Evolutionary conservation across 1,140 invertebrate species (phyloP).

Genomic region (Lysiphlebus fabarum): DNA sequence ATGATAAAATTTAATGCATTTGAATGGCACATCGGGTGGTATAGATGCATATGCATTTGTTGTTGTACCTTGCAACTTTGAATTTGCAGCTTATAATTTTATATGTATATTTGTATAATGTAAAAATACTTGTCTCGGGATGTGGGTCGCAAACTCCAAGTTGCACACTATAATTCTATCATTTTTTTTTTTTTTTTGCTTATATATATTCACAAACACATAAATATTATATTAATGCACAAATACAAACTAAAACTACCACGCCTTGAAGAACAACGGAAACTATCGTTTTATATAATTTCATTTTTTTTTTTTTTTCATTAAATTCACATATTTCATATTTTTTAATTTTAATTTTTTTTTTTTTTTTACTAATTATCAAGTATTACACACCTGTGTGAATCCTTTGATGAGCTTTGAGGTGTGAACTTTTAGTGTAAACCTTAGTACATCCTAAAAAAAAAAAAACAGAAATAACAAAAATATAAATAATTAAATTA

Average conservation of each 20-base stretch:
- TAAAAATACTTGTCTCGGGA: conserved; percentile 28
- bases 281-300: conserved; percentile 10
- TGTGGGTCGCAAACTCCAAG: conserved; percentile 47
- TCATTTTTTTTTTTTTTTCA: conserved; percentile 5
- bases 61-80: no score
- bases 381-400: conserved; percentile 74
- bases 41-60: no score
- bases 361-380: neutral
- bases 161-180: conserved; percentile 23
- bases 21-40: no score
- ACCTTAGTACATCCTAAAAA: conserved; percentile 74
- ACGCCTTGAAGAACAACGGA: conserved; percentile 20
- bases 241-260: conserved; percentile 9
- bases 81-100: no score
- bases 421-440: conserved; percentile 29
- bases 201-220: neutral
- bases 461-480: conserved; percentile 42
- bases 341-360: neutral
- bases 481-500: conserved; percentile 8
- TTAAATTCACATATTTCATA: conserved; percentile 3
- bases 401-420: conserved; percentile 29
- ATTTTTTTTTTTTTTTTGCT: no score
- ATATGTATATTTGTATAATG: no score
- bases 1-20: no score
- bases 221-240: neutral